Percentiles rank a stretch among this genome's conserved stretches.
Evolutionary conservation across 2,113 vertebrate genomes (phyloP).

Genomic region (Morone saxatilis): DNA sequence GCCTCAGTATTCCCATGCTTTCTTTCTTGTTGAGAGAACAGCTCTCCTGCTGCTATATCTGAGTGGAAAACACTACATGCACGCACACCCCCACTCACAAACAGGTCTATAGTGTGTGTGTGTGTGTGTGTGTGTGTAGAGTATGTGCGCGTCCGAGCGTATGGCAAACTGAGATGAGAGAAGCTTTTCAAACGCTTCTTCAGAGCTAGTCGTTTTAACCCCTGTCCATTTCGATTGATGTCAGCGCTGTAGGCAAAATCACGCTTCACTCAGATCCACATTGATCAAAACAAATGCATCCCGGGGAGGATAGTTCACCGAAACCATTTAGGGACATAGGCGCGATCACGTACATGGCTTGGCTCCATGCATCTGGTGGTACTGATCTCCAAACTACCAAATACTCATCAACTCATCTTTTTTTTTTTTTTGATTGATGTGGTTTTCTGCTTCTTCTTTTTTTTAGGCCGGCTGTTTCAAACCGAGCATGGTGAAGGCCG

Average conservation of each 20-base stretch:
- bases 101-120: neutral
- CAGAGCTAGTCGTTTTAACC: slow-evolving; percentile 65
- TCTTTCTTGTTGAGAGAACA: neutral
- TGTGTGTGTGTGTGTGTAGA: too few species aligned
- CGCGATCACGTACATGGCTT: neutral
- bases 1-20: neutral
- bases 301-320: slow-evolving; percentile 39
- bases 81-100: neutral
- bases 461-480: neutral
- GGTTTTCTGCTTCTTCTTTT: neutral
- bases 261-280: slow-evolving; percentile 64
- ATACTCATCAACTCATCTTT: neutral
- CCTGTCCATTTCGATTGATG: slow-evolving; percentile 70
- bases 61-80: slow-evolving; percentile 9
- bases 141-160: neutral
- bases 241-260: slow-evolving; percentile 69
- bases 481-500: neutral
- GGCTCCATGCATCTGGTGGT: slow-evolving; percentile 12
- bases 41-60: neutral
- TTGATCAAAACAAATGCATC: slow-evolving; percentile 74
- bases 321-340: slow-evolving; percentile 30
- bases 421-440: neutral
- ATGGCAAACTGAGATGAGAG: slow-evolving; percentile 62
- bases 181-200: slow-evolving; percentile 65
- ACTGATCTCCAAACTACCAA: slow-evolving; percentile 28